phyloP scores from a whole-genome alignment of 30 jellyfish, hydroid and myxozoan genomes.

The Aurelia coerulea region DNA sequence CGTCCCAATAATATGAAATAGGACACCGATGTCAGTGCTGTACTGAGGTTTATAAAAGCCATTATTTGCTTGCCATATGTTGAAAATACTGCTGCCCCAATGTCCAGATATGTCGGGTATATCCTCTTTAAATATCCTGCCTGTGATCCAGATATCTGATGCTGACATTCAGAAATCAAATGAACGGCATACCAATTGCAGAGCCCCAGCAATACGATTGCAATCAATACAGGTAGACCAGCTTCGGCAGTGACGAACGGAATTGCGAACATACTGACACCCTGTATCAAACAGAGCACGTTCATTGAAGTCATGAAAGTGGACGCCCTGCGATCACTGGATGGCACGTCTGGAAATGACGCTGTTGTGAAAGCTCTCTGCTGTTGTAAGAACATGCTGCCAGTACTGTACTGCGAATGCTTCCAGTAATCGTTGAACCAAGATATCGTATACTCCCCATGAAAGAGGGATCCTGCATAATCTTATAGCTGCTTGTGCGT shows the following conservation, averaged over 20 bases:
- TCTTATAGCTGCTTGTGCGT: too few relatives aligned
- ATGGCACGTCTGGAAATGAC: conserved; percentile 60
- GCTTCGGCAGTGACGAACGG: conserved; percentile 70
- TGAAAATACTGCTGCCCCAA: conserved; percentile 66
- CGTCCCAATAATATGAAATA: conserved; percentile 63
- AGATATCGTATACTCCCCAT: not conserved
- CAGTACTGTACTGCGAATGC: not conserved
- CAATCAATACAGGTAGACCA: conserved; percentile 41
- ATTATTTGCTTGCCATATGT: conserved; percentile 47
- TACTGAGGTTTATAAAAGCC: conserved; percentile 56
- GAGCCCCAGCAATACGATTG: conserved; percentile 20
- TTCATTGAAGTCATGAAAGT: conserved; percentile 48
- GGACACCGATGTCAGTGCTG: conserved; percentile 57
- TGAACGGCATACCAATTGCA: conserved; percentile 45
- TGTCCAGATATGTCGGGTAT: conserved; percentile 58
- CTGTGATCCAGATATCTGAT: conserved; percentile 50
- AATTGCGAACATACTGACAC: conserved; percentile 65
- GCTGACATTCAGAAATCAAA: conserved; percentile 63
- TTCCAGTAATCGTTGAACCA: not conserved
- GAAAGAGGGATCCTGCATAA: not conserved
- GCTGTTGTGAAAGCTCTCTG: conserved; percentile 20
- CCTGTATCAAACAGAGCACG: conserved; percentile 65
- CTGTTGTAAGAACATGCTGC: not conserved
- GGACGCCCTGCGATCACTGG: conserved; percentile 68
- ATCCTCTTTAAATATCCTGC: conserved; percentile 67